phyloP scores from a whole-genome alignment of 2,797 vertebrate genomes.

The Pipistrellus nathusii region DNA sequence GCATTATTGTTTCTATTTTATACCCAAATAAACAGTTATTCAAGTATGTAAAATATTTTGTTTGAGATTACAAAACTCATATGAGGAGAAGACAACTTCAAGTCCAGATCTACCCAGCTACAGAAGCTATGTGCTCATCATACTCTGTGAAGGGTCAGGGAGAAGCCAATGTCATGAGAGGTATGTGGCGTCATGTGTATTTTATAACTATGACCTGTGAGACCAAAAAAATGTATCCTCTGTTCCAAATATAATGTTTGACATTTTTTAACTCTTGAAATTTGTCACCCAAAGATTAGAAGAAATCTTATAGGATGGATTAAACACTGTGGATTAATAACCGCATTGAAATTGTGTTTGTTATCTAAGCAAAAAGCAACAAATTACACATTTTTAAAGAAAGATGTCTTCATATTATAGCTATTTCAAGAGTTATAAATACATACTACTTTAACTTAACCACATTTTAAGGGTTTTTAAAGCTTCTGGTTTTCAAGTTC shows the following conservation, averaged over 20 bases:
- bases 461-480: neutral
- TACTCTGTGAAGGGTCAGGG: too few relatives aligned
- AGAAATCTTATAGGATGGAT: neutral
- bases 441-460: neutral
- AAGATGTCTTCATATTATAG: neutral
- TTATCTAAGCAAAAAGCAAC: slow-evolving; percentile 9
- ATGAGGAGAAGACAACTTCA: neutral
- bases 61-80: neutral
- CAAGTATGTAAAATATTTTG: neutral
- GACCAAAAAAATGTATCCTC: neutral
- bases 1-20: neutral
- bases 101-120: neutral
- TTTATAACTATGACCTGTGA: neutral
- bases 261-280: slow-evolving; percentile 22
- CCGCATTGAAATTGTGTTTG: neutral
- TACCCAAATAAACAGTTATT: neutral
- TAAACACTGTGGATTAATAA: neutral
- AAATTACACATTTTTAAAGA: neutral
- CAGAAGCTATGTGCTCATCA: fast-evolving
- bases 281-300: neutral
- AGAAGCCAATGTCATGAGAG: neutral
- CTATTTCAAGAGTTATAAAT: slow-evolving; percentile 31
- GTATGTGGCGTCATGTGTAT: neutral
- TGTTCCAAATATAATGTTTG: neutral
- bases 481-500: slow-evolving; percentile 40